Conservation (phyloP, 2,113 vertebrate genomes). For the Laterallus jamaicensis region DNA sequence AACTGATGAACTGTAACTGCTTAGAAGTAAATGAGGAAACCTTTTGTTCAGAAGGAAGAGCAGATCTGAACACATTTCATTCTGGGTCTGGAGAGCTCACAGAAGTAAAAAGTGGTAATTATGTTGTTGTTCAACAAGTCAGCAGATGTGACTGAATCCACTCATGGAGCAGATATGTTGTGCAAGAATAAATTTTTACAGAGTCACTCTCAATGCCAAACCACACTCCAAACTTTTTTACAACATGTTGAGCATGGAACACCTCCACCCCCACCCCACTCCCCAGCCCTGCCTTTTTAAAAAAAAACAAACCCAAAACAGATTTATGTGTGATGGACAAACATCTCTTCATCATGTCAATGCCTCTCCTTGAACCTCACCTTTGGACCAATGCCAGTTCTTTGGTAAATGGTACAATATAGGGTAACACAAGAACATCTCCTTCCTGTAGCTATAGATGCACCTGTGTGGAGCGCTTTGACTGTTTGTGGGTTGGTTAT, state of each 20-base stretch:
- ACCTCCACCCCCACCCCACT: fast-evolving
- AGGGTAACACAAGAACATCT: neutral
- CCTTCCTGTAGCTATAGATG: neutral
- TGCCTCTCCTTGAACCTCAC: neutral
- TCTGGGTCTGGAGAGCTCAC: neutral
- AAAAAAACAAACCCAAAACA: neutral
- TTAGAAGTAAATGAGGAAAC: slow-evolving; percentile 1
- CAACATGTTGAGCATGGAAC: neutral
- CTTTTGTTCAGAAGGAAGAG: neutral
- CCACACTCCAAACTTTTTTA: neutral
- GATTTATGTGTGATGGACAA: neutral
- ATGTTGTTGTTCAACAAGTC: slow-evolving; percentile 28
- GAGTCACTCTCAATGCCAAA: neutral
- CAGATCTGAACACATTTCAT: neutral
- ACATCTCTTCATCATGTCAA: neutral
- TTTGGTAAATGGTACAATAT: neutral
- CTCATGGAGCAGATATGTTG: neutral
- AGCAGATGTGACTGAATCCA: slow-evolving; percentile 12
- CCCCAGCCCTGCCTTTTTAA: too few species aligned
- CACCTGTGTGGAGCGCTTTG: neutral
- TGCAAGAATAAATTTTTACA: slow-evolving; percentile 11
- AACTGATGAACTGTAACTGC: neutral
- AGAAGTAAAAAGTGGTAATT: slow-evolving; percentile 5
- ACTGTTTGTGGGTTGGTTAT: neutral
- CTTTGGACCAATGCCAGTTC: neutral